Conservation (phyloP, 1,140 invertebrate species). For the Musca domestica region DNA sequence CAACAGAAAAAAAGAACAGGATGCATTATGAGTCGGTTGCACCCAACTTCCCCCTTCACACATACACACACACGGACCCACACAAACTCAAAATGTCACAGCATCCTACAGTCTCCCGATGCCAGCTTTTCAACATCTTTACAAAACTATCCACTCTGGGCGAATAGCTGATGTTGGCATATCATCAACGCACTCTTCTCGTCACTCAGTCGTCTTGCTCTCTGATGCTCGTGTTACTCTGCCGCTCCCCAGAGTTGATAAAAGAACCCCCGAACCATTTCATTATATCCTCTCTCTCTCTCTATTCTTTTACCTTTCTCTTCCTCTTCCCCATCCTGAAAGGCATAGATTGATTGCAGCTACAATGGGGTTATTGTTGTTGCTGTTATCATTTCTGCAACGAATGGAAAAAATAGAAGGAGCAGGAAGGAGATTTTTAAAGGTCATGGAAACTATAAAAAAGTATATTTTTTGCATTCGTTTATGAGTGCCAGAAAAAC, state of each 20-base stretch:
- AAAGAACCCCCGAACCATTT: not conserved
- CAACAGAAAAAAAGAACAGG: too few species aligned
- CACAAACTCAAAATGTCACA: too few species aligned
- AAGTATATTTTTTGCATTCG: not conserved
- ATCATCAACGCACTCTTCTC: not conserved
- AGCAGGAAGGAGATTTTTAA: constrained; percentile 1
- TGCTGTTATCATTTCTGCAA: too few species aligned
- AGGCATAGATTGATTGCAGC: not conserved
- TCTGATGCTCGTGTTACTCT: too few species aligned
- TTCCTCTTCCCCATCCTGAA: not conserved
- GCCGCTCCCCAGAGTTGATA: not conserved
- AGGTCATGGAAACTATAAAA: constrained; percentile 15
- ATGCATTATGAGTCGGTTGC: not conserved
- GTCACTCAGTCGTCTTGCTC: not conserved
- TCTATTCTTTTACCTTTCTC: too few species aligned
- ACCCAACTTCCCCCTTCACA: not conserved
- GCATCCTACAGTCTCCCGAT: too few species aligned
- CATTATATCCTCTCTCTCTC: not conserved
- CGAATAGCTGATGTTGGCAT: too few species aligned
- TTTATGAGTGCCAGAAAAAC: not conserved
- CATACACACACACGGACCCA: too few species aligned
- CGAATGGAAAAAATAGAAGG: not conserved
- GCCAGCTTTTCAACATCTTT: too few species aligned
- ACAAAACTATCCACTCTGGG: too few species aligned
- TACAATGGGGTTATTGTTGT: too few species aligned